Percentiles rank a stretch among this genome's conserved stretches.
Evolutionary conservation across 2,797 vertebrate genomes (phyloP).

Genomic region (Mormyrops attenuatus): DNA sequence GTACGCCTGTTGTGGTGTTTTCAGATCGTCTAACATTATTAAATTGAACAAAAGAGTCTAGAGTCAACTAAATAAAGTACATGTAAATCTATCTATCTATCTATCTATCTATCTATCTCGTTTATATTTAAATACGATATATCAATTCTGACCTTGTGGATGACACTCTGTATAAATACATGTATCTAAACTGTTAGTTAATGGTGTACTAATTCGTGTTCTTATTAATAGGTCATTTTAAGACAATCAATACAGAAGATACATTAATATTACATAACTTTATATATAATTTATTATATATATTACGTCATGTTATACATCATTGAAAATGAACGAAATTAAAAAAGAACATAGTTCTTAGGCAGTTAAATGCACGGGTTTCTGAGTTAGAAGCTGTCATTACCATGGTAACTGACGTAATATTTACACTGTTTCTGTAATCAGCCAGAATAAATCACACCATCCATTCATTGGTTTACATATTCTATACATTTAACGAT

Average conservation of each 20-base stretch:
- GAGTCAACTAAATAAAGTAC: neutral
- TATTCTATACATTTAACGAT: neutral
- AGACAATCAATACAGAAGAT: neutral
- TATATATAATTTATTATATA: neutral
- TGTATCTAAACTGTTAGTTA: neutral
- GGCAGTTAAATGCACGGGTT: neutral
- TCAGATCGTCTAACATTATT: neutral
- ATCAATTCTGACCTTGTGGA: neutral
- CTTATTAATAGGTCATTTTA: neutral
- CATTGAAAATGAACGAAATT: neutral
- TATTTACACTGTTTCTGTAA: conserved; percentile 1
- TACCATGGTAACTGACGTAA: neutral
- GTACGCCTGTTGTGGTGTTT: neutral
- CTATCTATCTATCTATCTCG: neutral
- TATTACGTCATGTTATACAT: neutral
- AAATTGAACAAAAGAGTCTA: neutral
- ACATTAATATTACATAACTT: neutral
- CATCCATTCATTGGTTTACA: neutral
- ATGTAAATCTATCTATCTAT: neutral
- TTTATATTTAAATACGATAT: neutral
- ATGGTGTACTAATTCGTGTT: neutral
- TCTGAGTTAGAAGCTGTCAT: neutral
- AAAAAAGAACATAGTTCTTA: neutral
- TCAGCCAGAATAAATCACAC: neutral
- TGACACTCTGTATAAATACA: neutral